Conservation (phyloP, 2,113 vertebrate species). For the Parus major region DNA sequence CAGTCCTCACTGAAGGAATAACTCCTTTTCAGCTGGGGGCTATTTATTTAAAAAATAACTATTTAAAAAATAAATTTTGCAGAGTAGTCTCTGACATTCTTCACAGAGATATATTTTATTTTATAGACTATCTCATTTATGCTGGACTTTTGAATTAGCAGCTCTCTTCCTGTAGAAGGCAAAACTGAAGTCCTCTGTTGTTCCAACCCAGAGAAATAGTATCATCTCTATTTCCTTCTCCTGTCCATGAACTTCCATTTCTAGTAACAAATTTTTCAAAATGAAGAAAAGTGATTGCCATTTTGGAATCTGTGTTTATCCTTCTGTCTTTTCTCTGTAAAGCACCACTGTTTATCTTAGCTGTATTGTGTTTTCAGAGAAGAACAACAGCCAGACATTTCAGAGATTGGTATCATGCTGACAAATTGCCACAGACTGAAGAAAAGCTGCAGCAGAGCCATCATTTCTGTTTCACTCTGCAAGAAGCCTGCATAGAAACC, state of each 20-base stretch:
- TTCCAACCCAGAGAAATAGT: not conserved
- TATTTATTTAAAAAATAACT: not conserved
- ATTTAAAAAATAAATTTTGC: not conserved
- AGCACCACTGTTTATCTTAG: constrained; percentile 9
- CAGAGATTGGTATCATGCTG: constrained; percentile 27
- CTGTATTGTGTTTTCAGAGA: constrained; percentile 7
- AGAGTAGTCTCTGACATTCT: not conserved
- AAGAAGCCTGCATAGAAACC: not conserved
- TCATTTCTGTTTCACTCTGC: not conserved
- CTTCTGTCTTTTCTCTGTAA: constrained; percentile 6
- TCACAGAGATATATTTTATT: not conserved
- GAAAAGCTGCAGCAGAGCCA: not conserved
- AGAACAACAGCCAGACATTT: constrained; percentile 13
- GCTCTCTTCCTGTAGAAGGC: not conserved
- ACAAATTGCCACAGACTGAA: not conserved
- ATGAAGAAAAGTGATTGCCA: not conserved
- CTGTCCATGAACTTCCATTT: not conserved
- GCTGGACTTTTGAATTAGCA: not conserved
- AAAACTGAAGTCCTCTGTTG: not conserved
- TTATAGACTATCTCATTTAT: not conserved
- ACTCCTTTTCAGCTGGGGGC: not conserved
- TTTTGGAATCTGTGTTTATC: constrained; percentile 11
- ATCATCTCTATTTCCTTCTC: not conserved
- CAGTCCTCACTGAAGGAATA: not conserved
- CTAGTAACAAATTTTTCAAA: not conserved